Base-by-base conservation (phyloP, 2,888 invertebrate species). In the Sialis lutaria region DNA sequence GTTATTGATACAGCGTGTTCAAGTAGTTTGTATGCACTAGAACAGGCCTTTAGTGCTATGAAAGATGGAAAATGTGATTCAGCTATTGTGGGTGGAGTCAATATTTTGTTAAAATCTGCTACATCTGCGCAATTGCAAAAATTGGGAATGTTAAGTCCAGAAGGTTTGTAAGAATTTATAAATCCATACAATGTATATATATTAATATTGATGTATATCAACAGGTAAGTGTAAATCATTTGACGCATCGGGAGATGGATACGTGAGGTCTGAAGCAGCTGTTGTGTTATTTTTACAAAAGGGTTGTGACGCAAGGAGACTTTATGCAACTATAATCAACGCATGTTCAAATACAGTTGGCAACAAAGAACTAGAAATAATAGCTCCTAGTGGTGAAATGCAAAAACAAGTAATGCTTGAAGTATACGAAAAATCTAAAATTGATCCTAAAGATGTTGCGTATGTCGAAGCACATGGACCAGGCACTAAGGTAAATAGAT, bases 1-100 rank as follows among this genome's bases (percentile, higher is more conserved):
- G 74, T 85, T 1, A 72, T 90, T 7, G 95, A 96, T 65, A 90
- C 92, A 0, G 95, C 95, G 0, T 95, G 95, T 62, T 91, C 90
- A 10, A 93, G 93, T 47, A 87, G 90, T 7, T 72, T 91, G 53
- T 79, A 86, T 55, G 93, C 92, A 0, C 53, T 95, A 48, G 88
- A 93, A 56, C 80, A 82, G 52, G 88, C 85, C 9, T 85, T 81
- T 61, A 72, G 74, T 43, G 75, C 85, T 0, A 77, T 91, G 41
- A 69, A 82, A 35, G 75, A 76, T 53, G 90, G 88, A 0, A 77
- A 80, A 51, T 90, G 91, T 57, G 92, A 96, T 51, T 73, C 82
- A 0, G 95, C 93, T 0, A 77, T 96, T 46, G 88, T 96, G 4
- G 91, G 85, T 5, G 93, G 91, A 1, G 74, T 82, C 10, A 89